A percentile compares a stretch with the other conserved stretches of the same genome.
Evolutionary conservation across 1,140 invertebrate species (phyloP).

Genomic region (Caerostris darwini): DNA sequence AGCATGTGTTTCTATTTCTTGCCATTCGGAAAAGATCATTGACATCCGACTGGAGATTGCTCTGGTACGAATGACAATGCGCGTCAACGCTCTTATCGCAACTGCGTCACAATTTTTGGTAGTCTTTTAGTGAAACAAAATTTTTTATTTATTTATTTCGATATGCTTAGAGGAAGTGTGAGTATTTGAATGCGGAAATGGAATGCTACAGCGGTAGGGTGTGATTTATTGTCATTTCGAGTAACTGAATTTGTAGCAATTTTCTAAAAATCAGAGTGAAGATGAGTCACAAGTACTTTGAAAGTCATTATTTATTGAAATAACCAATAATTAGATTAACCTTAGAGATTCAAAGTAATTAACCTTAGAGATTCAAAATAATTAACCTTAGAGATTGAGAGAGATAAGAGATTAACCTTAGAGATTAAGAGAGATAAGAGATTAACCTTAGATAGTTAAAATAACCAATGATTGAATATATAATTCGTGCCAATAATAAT

Average conservation of each 20-base stretch:
- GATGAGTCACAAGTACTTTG: too few species aligned
- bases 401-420: too few species aligned
- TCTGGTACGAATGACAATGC: conserved; percentile 3
- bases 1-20: conserved; percentile 47
- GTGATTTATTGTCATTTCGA: not conserved
- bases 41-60: not conserved
- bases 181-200: conserved; percentile 31
- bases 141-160: not conserved
- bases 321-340: too few species aligned
- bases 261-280: not conserved
- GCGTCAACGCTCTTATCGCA: conserved; percentile 48
- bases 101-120: conserved; percentile 7
- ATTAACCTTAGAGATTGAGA: too few species aligned
- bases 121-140: not conserved
- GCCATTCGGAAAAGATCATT: conserved; percentile 45
- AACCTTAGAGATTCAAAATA: too few species aligned
- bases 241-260: not conserved
- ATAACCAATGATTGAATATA: too few species aligned
- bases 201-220: not conserved
- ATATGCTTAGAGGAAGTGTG: not conserved
- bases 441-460: too few species aligned
- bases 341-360: too few species aligned
- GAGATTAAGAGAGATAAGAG: too few species aligned
- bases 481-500: too few species aligned
- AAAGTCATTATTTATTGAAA: too few species aligned